Evolutionary conservation across 2,797 vertebrate genomes (phyloP), one percentile per base, ranked within the genome.

Genomic region (Chelidonichthys spinosus): DNA sequence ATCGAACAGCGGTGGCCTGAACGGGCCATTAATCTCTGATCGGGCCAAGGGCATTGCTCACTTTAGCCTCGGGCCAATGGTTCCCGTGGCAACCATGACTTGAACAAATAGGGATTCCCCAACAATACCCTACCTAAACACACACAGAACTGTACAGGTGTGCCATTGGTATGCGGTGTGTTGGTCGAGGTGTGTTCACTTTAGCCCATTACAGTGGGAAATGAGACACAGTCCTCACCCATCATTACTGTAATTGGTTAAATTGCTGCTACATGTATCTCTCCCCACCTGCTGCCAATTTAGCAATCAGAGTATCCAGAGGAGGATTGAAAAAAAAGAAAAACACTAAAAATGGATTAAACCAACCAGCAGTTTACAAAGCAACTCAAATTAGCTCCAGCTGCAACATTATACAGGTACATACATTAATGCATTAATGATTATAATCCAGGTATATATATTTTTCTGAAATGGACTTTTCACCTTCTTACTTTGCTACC

Each of bases 181-280:
- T 52, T 82, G 52, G 40, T 7, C 32, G 73, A 81, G 80, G 74
- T 62, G 74, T 8, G 52, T 43, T 87, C 67, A 73, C 69, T 84
- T 84, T 43, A 79, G 61, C 73, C 66, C 74, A 77, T 86, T 78
- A 85, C 69, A 69, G 63, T 17, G 9, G 49, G 67, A 80, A 87
- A 89, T 74, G 76, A 88, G 78, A 68, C 76, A 33, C 61, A 10
- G 70, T 71, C 66, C 67, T 86, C 79, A 84, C 70, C 88, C 79
- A 64, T 78, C 87, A 85, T 90, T 76, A 74, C 81, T 60, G 50
- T 85, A 85, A 90, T 89, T 86, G 76, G 85, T 60, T 85, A 74
- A 90, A 86, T 68, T 61, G 61, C 62, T 60, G 71, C 70, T 84
- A n/a, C 70, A 61, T 75, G 62, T 44, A 70, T 69, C 60, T 49